phyloP scores from a whole-genome alignment of 1,140 invertebrate genomes.

The Streblospio benedicti region DNA sequence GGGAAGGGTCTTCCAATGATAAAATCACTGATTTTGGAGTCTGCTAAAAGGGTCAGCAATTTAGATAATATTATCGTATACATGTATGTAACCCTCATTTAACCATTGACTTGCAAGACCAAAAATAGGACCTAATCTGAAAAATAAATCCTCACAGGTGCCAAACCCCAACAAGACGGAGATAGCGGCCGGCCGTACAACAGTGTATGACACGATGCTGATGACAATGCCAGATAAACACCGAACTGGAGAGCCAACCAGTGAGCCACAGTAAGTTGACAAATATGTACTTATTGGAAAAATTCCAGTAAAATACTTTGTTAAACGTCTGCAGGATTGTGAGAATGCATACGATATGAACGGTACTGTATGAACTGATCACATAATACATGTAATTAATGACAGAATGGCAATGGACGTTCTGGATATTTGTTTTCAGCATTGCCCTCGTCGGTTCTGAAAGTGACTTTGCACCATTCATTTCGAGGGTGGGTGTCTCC shows the following conservation, averaged over 20 bases:
- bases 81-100: too few relatives aligned
- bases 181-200: slow-evolving; percentile 24
- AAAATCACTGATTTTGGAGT: slow-evolving; percentile 27
- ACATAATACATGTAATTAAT: too few relatives aligned
- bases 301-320: too few relatives aligned
- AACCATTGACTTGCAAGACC: too few relatives aligned
- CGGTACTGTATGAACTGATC: too few relatives aligned
- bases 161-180: slow-evolving; percentile 36
- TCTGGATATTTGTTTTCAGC: slow-evolving; percentile 17
- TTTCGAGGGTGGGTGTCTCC: slow-evolving; percentile 36
- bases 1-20: slow-evolving; percentile 34
- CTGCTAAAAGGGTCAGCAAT: slow-evolving; percentile 30
- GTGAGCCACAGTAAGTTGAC: not conserved
- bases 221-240: slow-evolving; percentile 18
- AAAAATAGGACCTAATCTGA: too few relatives aligned
- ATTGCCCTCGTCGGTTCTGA: slow-evolving; percentile 34
- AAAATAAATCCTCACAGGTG: slow-evolving; percentile 23
- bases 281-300: too few relatives aligned
- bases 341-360: too few relatives aligned
- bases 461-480: slow-evolving; percentile 41
- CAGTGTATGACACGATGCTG: slow-evolving; percentile 42
- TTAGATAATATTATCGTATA: not conserved
- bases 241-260: slow-evolving; percentile 8
- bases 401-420: too few relatives aligned
- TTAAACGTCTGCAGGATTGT: too few relatives aligned